Evolutionary conservation across 2,888 invertebrate genomes (phyloP).

Genomic region (Eremobia ochroleuca): DNA sequence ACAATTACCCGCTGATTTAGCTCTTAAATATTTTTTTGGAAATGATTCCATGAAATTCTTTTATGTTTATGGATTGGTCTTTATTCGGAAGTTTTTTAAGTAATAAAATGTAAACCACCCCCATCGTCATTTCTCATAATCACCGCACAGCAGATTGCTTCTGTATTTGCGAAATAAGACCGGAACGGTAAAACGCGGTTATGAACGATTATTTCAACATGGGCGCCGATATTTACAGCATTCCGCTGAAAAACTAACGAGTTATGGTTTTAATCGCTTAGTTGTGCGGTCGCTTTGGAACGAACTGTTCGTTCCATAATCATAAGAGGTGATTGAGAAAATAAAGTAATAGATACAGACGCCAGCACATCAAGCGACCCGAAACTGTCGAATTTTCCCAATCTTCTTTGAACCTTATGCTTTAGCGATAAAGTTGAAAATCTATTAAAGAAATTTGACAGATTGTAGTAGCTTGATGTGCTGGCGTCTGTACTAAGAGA

Average conservation of each 20-base stretch:
- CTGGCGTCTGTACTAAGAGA: background rate
- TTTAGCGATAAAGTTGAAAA: too few relatives aligned
- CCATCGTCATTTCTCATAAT: conserved; percentile 29
- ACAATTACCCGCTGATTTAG: too few relatives aligned
- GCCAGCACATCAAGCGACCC: too few relatives aligned
- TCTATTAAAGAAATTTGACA: too few relatives aligned
- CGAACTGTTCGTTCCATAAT: background rate
- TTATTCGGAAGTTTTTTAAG: background rate
- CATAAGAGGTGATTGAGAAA: conserved; percentile 8
- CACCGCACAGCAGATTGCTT: conserved; percentile 35
- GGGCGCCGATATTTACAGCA: conserved; percentile 49
- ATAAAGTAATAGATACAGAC: too few relatives aligned
- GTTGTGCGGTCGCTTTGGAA: conserved; percentile 30
- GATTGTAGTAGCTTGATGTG: too few relatives aligned
- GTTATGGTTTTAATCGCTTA: conserved; percentile 37
- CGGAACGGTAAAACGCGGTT: conserved; percentile 41
- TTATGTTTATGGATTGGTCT: background rate
- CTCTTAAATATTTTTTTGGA: background rate
- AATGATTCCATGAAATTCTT: background rate
- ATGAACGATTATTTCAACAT: conserved; percentile 45
- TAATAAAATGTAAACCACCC: background rate
- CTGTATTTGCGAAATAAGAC: conserved; percentile 45
- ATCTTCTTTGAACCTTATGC: too few relatives aligned
- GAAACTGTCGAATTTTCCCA: too few relatives aligned
- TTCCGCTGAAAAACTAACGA: conserved; percentile 49